Conservation (phyloP, 2,113 vertebrate genomes). For the Sapayoa aenigma region DNA sequence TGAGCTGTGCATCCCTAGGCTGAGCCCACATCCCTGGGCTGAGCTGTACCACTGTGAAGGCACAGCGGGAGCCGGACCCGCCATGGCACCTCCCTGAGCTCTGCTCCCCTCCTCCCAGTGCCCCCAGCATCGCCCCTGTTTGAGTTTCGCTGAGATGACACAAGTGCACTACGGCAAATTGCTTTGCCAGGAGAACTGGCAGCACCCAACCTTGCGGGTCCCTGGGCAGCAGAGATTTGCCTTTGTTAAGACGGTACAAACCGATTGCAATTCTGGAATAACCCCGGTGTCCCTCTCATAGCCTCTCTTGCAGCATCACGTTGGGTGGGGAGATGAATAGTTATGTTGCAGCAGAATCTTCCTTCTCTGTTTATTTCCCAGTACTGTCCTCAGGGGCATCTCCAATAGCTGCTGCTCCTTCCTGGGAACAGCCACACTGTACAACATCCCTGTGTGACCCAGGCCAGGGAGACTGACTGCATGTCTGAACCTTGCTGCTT, state of each 20-base stretch:
- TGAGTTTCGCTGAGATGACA: background rate
- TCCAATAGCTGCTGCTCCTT: accelerated
- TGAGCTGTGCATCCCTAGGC: accelerated
- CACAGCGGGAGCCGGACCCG: accelerated
- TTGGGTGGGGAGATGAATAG: background rate
- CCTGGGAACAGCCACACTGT: background rate
- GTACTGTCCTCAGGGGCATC: background rate
- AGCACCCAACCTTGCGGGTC: accelerated
- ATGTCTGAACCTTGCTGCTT: background rate
- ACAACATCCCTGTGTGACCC: background rate
- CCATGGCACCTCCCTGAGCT: accelerated
- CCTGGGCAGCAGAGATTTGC: background rate
- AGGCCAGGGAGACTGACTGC: accelerated
- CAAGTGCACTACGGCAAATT: background rate
- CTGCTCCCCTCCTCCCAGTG: background rate
- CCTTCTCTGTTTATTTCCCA: background rate
- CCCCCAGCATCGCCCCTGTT: background rate
- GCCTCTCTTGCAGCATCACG: background rate
- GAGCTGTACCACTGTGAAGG: accelerated
- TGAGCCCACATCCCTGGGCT: no score
- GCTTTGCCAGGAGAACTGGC: background rate
- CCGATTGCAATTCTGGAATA: background rate
- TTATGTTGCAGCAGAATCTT: background rate
- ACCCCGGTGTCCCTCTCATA: accelerated
- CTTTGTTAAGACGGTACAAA: background rate